Conservation (phyloP, 2,888 invertebrate genomes). For the Disparrhopalites patrizii region DNA sequence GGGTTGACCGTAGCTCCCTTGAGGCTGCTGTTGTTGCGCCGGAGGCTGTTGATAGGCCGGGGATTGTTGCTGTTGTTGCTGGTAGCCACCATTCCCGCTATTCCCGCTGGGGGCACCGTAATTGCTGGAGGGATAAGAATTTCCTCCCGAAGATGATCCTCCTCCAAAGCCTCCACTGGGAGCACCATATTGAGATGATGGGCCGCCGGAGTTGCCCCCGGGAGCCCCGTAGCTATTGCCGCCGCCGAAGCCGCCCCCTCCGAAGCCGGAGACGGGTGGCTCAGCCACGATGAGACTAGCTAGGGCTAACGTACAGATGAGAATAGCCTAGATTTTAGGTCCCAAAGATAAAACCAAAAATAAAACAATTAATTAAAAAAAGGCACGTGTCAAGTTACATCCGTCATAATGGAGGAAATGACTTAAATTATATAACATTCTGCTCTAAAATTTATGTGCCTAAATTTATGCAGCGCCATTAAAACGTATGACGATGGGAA, state of each 20-base stretch:
- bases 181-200: conserved; percentile 25
- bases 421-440: too few relatives aligned
- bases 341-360: too few relatives aligned
- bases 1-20: conserved; percentile 22
- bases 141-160: background rate
- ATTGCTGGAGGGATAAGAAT: background rate
- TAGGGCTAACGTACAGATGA: conserved; percentile 35
- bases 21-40: conserved; percentile 4
- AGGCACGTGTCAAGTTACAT: too few relatives aligned
- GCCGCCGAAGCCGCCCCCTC: conserved; percentile 24
- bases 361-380: too few relatives aligned
- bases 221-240: conserved; percentile 18
- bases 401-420: too few relatives aligned
- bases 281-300: conserved; percentile 38
- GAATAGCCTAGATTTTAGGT: conserved; percentile 34
- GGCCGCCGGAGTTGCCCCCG: background rate
- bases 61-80: conserved; percentile 21
- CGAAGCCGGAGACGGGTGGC: conserved; percentile 38
- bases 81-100: background rate
- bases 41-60: conserved; percentile 1
- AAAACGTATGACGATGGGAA: too few relatives aligned
- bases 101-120: conserved; percentile 3
- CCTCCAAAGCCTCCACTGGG: conserved; percentile 2
- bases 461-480: too few relatives aligned
- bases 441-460: too few relatives aligned